Conservation (phyloP, 2,888 invertebrate species). For the Lepidochitona cinerea region DNA sequence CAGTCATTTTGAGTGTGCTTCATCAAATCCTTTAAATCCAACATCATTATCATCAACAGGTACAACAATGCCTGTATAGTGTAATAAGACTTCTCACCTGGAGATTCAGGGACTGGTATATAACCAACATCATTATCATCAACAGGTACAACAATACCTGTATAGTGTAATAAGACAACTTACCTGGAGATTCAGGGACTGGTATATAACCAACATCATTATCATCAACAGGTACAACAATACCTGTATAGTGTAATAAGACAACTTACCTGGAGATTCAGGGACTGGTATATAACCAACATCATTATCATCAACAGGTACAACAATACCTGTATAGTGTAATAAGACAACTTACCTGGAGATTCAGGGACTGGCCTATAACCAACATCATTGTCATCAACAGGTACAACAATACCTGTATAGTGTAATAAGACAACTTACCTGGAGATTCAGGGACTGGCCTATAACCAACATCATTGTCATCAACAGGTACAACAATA, state of each 20-base stretch:
- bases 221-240: conserved; percentile 81
- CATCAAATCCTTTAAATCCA: too few relatives aligned
- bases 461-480: conserved; percentile 88
- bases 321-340: conserved; percentile 72
- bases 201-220: conserved; percentile 88
- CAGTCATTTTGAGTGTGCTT: too few relatives aligned
- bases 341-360: conserved; percentile 65
- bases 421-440: conserved; percentile 61
- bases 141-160: conserved; percentile 79
- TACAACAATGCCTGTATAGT: conserved; percentile 74
- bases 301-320: conserved; percentile 84
- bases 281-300: conserved; percentile 85
- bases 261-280: conserved; percentile 74
- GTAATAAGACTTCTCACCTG: conserved; percentile 62
- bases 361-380: conserved; percentile 83
- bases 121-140: conserved; percentile 87
- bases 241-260: conserved; percentile 66
- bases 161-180: conserved; percentile 60
- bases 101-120: conserved; percentile 78
- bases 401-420: conserved; percentile 78
- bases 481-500: conserved; percentile 81
- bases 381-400: conserved; percentile 83
- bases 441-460: conserved; percentile 76
- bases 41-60: conserved; percentile 83
- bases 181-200: conserved; percentile 76